Evolutionary conservation across 2,797 vertebrate species (phyloP).

Genomic region (Gadopsis marmoratus): DNA sequence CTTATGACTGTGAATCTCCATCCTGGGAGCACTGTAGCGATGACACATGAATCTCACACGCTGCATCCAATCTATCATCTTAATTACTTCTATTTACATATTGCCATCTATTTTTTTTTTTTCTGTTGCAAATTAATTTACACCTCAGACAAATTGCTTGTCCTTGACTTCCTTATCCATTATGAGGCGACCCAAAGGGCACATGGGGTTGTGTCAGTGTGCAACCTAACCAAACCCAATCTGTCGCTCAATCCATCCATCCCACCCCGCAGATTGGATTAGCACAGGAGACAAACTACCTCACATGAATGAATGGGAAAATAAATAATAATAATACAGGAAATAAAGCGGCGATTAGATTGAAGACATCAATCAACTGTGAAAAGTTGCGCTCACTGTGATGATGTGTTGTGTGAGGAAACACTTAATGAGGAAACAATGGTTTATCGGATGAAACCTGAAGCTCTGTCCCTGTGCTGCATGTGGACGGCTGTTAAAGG

Average conservation of each 20-base stretch:
- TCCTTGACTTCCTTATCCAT: slow-evolving; percentile 76
- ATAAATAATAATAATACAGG: slow-evolving; percentile 68
- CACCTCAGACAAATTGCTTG: slow-evolving; percentile 79
- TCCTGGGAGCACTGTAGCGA: slow-evolving; percentile 61
- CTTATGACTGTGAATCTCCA: slow-evolving; percentile 55
- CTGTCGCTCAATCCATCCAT: slow-evolving; percentile 64
- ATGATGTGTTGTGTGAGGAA: slow-evolving; percentile 19
- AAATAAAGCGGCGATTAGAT: slow-evolving; percentile 57
- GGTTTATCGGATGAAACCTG: slow-evolving; percentile 36
- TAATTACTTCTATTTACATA: slow-evolving; percentile 86
- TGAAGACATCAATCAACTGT: slow-evolving; percentile 65
- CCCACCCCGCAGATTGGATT: slow-evolving; percentile 61
- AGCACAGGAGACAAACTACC: slow-evolving; percentile 60
- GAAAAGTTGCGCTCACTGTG: background rate
- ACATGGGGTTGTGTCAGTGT: slow-evolving; percentile 42
- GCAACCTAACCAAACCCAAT: slow-evolving; percentile 61
- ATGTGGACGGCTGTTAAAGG: slow-evolving; percentile 23
- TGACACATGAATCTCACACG: slow-evolving; percentile 76
- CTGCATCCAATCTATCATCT: slow-evolving; percentile 84
- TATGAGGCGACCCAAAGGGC: slow-evolving; percentile 48
- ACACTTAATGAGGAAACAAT: slow-evolving; percentile 30
- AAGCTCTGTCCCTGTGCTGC: slow-evolving; percentile 28
- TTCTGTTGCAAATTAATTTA: slow-evolving; percentile 83
- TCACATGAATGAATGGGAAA: slow-evolving; percentile 54
- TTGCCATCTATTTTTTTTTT: slow-evolving; percentile 72